Conservation (phyloP, 2,888 invertebrate species). For the Chrysodeixis includens region DNA sequence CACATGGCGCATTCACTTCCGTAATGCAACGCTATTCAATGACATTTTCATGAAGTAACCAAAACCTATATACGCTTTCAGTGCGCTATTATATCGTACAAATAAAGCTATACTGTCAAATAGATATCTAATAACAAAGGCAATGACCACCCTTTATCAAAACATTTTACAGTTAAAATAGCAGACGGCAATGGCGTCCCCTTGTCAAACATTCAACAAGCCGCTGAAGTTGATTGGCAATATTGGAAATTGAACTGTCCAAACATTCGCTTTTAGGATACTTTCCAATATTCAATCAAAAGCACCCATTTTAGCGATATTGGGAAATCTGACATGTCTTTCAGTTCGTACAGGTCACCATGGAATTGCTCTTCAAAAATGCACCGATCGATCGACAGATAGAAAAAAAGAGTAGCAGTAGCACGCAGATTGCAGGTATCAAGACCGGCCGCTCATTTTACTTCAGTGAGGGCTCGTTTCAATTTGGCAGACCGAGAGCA, state of each 20-base stretch:
- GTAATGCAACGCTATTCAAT: background rate
- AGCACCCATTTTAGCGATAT: constrained; percentile 66
- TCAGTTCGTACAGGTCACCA: constrained; percentile 54
- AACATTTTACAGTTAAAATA: constrained; percentile 78
- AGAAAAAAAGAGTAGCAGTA: constrained; percentile 57
- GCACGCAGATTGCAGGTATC: constrained; percentile 64
- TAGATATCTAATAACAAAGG: constrained; percentile 65
- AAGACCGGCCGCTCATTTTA: constrained; percentile 74
- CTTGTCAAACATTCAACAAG: constrained; percentile 73
- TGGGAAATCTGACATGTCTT: constrained; percentile 68
- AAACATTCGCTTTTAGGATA: constrained; percentile 73
- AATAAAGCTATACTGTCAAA: constrained; percentile 54
- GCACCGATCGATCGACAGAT: constrained; percentile 47
- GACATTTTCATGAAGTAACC: constrained; percentile 18
- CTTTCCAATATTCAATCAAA: constrained; percentile 74
- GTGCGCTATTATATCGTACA: constrained; percentile 10
- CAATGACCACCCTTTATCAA: constrained; percentile 71
- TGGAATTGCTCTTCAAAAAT: constrained; percentile 63
- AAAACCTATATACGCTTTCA: background rate
- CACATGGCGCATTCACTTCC: constrained; percentile 2
- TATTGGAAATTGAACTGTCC: constrained; percentile 79
- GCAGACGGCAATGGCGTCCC: constrained; percentile 65
- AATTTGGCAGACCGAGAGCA: constrained; percentile 81
- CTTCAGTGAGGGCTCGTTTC: constrained; percentile 77
- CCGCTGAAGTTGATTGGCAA: constrained; percentile 77